phyloP scores from a whole-genome alignment of 2,888 invertebrate genomes.

The Onchidella celtica region DNA sequence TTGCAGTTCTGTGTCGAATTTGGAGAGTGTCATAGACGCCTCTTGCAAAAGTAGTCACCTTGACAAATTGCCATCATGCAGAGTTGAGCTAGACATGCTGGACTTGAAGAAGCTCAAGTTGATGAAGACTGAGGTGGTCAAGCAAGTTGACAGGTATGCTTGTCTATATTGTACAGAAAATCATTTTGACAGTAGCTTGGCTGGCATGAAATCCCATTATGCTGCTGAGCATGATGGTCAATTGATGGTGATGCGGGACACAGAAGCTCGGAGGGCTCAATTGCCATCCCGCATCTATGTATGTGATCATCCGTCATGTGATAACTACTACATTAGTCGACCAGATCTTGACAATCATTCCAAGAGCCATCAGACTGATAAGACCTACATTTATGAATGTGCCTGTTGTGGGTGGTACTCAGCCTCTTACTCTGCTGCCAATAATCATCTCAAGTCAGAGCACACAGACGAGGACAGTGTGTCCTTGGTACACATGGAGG shows the following conservation, averaged over 20 bases:
- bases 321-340: constrained; percentile 41
- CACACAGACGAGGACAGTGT: constrained; percentile 34
- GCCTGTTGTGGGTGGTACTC: constrained; percentile 46
- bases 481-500: constrained; percentile 38
- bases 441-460: constrained; percentile 19
- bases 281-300: constrained; percentile 61
- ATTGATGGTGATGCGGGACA: constrained; percentile 62
- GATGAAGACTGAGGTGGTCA: constrained; percentile 12
- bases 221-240: constrained; percentile 57
- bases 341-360: constrained; percentile 30
- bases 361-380: constrained; percentile 30
- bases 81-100: constrained; percentile 33
- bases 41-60: background rate
- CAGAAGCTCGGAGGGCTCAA: constrained; percentile 57
- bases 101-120: constrained; percentile 13
- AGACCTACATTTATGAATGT: constrained; percentile 42
- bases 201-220: constrained; percentile 64
- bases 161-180: constrained; percentile 51
- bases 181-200: constrained; percentile 37
- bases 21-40: background rate
- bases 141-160: constrained; percentile 48
- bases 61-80: constrained; percentile 11
- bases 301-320: constrained; percentile 61
- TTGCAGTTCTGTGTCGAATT: background rate
- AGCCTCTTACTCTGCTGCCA: constrained; percentile 29